Evolutionary conservation across 2,888 invertebrate genomes (phyloP), one percentile per base, ranked within the genome.

Genomic region (Polymixis lichenea): DNA sequence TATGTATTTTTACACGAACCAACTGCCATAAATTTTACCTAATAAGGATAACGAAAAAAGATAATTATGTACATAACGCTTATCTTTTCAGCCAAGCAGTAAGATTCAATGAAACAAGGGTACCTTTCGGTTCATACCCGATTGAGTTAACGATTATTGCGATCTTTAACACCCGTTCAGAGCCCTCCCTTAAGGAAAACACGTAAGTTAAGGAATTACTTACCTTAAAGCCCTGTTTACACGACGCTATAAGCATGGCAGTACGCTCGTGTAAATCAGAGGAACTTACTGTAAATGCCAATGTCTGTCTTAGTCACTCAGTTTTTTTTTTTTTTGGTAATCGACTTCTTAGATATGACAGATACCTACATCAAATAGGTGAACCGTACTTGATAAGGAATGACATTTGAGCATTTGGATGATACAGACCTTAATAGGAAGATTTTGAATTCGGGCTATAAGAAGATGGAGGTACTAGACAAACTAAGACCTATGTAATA

Each of bases 111-210:
- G 78, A 80, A 84, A 82, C 79, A 75, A 83, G 78, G 68, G 51
- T 53, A 51, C 73, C 75, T 77, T 70, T 64, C 71, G 70, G 86
- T 64, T 78, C 77, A 84, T 78, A 80, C 74, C 28, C 86, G 84
- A 84, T 86, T 78, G 75, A 80, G 77, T 80, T 84, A 87, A 87
- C 84, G 88, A 82, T 87, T 78, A 87, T 82, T 75, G 77, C 53
- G 62, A 77, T 76, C 86, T 84, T 84, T 74, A 64, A 82, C 80
- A 86, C 77, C 75, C 73, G 73, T 80, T 86, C 77, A 61, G 38
- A 53, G 22, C 32, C 46, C 61, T 58, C 62, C 53, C 75, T 72
- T 56, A 75, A 75, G 83, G 72, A 78, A 79, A 84, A 75, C 70
- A 77, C 71, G 71, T 73, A 28, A 70, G 71, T 77, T 71, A 49